Evolutionary conservation across 2,888 invertebrate genomes (phyloP), one percentile per base, ranked within the genome.

Genomic region (Electrophaes corylata): DNA sequence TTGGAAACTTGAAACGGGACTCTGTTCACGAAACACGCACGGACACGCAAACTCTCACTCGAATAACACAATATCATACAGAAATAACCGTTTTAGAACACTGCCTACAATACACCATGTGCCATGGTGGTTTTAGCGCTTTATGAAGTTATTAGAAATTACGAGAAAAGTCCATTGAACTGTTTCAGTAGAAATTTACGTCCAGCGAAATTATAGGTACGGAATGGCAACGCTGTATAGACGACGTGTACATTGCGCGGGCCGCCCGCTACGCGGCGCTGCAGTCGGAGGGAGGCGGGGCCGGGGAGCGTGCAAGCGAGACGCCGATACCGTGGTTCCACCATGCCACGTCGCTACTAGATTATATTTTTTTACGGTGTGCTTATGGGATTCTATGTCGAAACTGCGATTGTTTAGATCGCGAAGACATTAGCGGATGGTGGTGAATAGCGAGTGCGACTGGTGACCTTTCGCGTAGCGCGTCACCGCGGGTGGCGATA

Each of bases 201-300:
- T 90, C 86, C 86, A 91, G 91, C 91, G 89, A 92, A 92, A 92
- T 91, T 88, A 89, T 91, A 89, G 85, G 88, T 91, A 91, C 91
- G 89, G 88, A 91, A 88, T 91, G 91, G 92, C 90, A 91, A 91
- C 92, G 92, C 46, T 86, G 88, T 90, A 88, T 86, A 88, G 82
- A 65, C 84, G 83, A 81, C 81, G 83, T 82, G 76, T 74, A 70
- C 75, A 82, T 86, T 43, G 83, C 85, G 83, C 85, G 79, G 76
- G 73, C 72, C 84, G 77, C 78, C 87, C 91, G 87, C 85, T 76
- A 83, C 86, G 84, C 84, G 86, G 91, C 90, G 90, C 75, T 73
- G 74, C 65, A 57, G 71, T 72, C 81, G 78, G 82, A 77, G 83
- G 85, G 83, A 79, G 91, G 88, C 86, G 87, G 88, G 83, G 86